Evolutionary conservation across 1,140 invertebrate genomes (phyloP), one percentile per base, ranked within the genome.

Genomic region (Brachionus paranguensis): DNA sequence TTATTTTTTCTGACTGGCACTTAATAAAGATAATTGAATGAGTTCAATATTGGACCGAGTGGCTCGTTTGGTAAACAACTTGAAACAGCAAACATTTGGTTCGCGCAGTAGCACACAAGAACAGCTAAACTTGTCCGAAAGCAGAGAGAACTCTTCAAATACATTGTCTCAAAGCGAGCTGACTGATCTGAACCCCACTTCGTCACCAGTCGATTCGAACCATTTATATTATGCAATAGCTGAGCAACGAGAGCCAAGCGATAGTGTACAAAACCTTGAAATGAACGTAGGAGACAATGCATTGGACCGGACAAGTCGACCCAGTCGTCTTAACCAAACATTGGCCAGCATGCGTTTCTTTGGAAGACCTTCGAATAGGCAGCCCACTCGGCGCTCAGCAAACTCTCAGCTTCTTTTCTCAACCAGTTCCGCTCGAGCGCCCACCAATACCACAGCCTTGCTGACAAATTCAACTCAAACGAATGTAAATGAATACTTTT

Each of bases 151-250:
- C 33, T 72, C 68, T 10, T 72, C 33, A 41, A 41, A 37, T 17
- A 72, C 68, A 10, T 47, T 20, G 17, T 72, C 68, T 43, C 68
- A 43, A 20, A 72, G 17, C 10, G 68, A 72, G 68, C 37, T 72
- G n/a, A 72, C 43, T n/a, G 68, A 72, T 72, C 41, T 72, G 0
- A 72, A 72, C 68, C 24, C 68, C 17, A 4, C 68, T 12, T 12
- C 68, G 20, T 20, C 17, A 8, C 14, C 12, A 72, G 17, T 41
- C 2, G 43, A 72, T 41, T 43, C 68, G 8, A 72, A 72, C 41
- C 29, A 41, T 72, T 43, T 72, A 20, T 72, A 72, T 72, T 72
- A 72, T 72, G 68, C 68, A 72, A 72, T 72, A 72, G 43, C 33
- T 20, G 68, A 72, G 41, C 68, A 72, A 45, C 68, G 37, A 72